A percentile compares a stretch with the other conserved stretches of the same genome.
Conservation (phyloP, 2,113 vertebrate species). For the Sturnira hondurensis region DNA sequence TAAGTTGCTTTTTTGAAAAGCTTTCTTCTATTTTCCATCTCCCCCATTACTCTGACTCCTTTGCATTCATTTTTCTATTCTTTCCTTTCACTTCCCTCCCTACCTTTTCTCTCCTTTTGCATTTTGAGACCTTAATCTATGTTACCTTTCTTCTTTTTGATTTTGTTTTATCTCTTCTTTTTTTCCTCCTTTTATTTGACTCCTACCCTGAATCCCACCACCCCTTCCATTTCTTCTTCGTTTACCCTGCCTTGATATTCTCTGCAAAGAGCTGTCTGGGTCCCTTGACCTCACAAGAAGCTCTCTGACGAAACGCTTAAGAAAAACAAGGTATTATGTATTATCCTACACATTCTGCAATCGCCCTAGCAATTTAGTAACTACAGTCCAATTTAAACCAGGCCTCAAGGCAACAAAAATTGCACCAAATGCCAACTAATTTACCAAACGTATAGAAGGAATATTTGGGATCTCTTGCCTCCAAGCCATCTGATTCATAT, state of each 20-base stretch:
- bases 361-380: constrained; percentile 85
- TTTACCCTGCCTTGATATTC: constrained; percentile 30
- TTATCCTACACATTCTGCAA: constrained; percentile 86
- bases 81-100: background rate
- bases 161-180: background rate
- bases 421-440: constrained; percentile 87
- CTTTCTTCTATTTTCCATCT: background rate
- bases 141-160: background rate
- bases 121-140: background rate
- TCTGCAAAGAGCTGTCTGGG: constrained; percentile 72
- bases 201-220: background rate
- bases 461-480: constrained; percentile 84
- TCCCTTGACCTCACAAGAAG: constrained; percentile 87
- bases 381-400: constrained; percentile 86
- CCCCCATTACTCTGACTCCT: background rate
- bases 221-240: constrained; percentile 22
- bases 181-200: background rate
- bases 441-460: constrained; percentile 84
- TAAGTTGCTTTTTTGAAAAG: background rate
- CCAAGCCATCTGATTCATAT: constrained; percentile 88
- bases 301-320: constrained; percentile 84
- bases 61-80: background rate
- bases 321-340: constrained; percentile 88
- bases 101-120: background rate
- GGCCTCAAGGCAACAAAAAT: constrained; percentile 87